Conservation (phyloP, 2,797 vertebrate species). For the Neosilurus hyrtlii region DNA sequence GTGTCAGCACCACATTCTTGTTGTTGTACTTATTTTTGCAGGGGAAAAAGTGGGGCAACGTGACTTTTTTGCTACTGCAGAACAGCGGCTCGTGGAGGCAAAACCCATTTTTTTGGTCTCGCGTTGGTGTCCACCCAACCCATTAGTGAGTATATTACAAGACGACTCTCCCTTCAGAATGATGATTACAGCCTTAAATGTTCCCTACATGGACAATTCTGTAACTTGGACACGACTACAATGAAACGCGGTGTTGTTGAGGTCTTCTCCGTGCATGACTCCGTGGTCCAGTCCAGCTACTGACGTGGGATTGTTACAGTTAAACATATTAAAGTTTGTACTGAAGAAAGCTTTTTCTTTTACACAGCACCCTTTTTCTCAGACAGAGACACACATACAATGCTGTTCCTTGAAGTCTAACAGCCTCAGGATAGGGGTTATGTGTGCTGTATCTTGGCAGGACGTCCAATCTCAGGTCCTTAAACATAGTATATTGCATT, state of each 20-base stretch:
- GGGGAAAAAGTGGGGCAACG: not conserved
- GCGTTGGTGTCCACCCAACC: not conserved
- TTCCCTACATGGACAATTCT: not conserved
- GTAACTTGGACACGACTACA: not conserved
- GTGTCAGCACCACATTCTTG: not conserved
- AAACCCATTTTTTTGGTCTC: not conserved
- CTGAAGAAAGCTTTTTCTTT: not conserved
- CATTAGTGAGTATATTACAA: conserved; percentile 2
- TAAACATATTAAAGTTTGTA: not conserved
- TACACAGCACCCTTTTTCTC: not conserved
- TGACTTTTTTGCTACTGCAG: not conserved
- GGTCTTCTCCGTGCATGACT: not conserved
- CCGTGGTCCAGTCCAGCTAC: not conserved
- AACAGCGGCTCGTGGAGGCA: not conserved
- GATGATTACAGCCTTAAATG: not conserved
- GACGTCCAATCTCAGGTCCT: not conserved
- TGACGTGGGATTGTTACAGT: not conserved
- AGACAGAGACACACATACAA: not conserved
- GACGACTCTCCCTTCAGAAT: not conserved
- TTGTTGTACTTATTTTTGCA: conserved; percentile 8
- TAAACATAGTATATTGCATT: not conserved
- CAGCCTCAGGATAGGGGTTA: not conserved
- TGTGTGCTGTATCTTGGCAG: not conserved
- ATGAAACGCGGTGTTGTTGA: not conserved
- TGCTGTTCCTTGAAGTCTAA: not conserved